phyloP scores from a whole-genome alignment of 2,888 invertebrate species.

The Acleris literana region DNA sequence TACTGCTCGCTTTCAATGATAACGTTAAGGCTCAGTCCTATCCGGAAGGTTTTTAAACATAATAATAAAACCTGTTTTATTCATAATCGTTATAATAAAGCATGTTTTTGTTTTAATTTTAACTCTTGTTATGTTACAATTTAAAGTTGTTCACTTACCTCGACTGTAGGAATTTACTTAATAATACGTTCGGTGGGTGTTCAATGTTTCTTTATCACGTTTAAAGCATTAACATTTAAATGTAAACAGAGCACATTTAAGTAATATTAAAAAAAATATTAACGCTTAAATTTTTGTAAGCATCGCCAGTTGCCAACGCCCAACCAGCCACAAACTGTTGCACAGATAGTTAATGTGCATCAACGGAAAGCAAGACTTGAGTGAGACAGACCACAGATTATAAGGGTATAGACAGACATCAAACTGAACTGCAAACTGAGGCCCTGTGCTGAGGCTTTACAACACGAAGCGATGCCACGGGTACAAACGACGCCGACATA shows the following conservation, averaged over 20 bases:
- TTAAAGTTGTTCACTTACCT: background rate
- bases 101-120: no score
- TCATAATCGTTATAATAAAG: no score
- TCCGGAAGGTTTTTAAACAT: no score
- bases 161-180: background rate
- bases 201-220: background rate
- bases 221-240: background rate
- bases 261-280: background rate
- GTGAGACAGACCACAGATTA: background rate
- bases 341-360: background rate
- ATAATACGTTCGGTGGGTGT: background rate
- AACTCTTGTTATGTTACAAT: no score
- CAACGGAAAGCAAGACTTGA: conserved; percentile 3
- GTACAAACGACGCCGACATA: no score
- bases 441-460: no score
- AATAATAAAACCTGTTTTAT: no score
- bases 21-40: no score
- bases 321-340: background rate
- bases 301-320: conserved; percentile 5
- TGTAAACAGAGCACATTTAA: background rate
- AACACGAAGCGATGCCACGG: no score
- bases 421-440: no score
- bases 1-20: no score
- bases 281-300: background rate
- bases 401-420: no score